These are phyloP conservation scores for Mesocentrotus franciscanus DNA, from an alignment of 53 echinoderm and acorn worm species.

Conservation along the genomic window DNA sequence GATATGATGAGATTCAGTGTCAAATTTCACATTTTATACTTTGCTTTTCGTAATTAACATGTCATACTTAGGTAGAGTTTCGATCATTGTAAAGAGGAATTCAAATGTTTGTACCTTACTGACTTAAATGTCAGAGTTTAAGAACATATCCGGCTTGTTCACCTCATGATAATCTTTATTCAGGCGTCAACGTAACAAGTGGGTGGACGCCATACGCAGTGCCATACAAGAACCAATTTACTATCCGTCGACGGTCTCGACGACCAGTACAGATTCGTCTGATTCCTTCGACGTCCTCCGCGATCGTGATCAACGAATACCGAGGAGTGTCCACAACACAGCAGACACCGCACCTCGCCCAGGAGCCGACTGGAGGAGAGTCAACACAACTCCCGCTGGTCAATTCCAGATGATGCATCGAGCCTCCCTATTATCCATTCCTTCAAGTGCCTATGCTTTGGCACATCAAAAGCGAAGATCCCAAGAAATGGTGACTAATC, in stretches of 20 bases:
- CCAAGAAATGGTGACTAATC: not conserved
- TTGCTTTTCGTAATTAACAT: too few species aligned
- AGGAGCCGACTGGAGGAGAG: not conserved
- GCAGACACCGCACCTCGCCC: not conserved
- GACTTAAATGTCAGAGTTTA: not conserved
- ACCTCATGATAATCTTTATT: too few species aligned
- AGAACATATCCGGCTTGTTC: not conserved
- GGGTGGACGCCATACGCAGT: conserved; percentile 11
- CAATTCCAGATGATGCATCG: not conserved
- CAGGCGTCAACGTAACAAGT: conserved; percentile 34
- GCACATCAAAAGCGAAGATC: not conserved
- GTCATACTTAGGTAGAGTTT: too few species aligned
- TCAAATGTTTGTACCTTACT: too few species aligned
- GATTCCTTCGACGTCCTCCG: not conserved
- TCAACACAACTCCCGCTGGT: conserved; percentile 23
- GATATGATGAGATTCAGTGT: too few species aligned
- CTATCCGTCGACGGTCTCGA: not conserved
- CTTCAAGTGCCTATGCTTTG: conserved; percentile 17
- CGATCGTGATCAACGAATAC: not conserved
- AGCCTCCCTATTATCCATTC: not conserved
- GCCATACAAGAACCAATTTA: conserved; percentile 12
- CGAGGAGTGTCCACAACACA: conserved; percentile 11
- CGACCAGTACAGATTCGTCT: conserved; percentile 20
- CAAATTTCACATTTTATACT: too few species aligned
- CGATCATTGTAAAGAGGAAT: too few species aligned